Base-by-base conservation (phyloP, 2,888 invertebrate genomes). In the Campoletis raptor region DNA sequence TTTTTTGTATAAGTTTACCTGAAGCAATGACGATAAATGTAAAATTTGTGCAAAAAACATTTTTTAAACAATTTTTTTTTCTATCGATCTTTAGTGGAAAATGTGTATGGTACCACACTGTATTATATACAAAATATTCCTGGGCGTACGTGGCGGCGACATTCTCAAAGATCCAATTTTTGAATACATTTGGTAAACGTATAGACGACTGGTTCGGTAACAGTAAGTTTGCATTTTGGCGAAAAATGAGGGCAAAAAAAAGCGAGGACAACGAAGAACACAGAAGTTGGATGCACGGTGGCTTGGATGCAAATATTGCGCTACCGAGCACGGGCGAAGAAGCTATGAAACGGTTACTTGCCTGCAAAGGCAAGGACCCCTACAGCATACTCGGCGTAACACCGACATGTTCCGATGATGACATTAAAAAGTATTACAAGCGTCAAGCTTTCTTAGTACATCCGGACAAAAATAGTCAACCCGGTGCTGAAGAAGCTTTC, bases 401-500 rank as follows among this genome's bases (percentile, higher is more conserved):
- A 73, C 97, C 97, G 73, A 97, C 97, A 85, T 98, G 98, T 94
- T 96, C 97, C 18, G 99, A 99, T 93, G 98, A 99, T 90, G 98
- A 99, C 92, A 98, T 99, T 91, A 98, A 98, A 93, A 97, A 98
- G 91, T 98, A 99, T 95, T 99, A 99, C 94, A 97, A 98, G 92
- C 96, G 97, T 91, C 98, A 99, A 94, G 99, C 98, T 10, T 97
- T 99, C 91, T 95, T 99, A 57, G 99, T 99, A 54, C 99, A 99
- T 95, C 99, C 99, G 0, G 99, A 99, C 94, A 99, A 99, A 95
- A 99, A 99, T 94, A 97, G 97, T 92, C 98, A 98, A 94, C 98
- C 98, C 6, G 99, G 99, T 45, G 98, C 99, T 0, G 99, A 99
- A 93, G 99, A 99, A 94, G 98, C 99, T 54, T 99, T 99, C 94